These are phyloP conservation scores for Pionites leucogaster DNA, from an alignment of 2,113 vertebrate genomes.

Conservation along the genomic window DNA sequence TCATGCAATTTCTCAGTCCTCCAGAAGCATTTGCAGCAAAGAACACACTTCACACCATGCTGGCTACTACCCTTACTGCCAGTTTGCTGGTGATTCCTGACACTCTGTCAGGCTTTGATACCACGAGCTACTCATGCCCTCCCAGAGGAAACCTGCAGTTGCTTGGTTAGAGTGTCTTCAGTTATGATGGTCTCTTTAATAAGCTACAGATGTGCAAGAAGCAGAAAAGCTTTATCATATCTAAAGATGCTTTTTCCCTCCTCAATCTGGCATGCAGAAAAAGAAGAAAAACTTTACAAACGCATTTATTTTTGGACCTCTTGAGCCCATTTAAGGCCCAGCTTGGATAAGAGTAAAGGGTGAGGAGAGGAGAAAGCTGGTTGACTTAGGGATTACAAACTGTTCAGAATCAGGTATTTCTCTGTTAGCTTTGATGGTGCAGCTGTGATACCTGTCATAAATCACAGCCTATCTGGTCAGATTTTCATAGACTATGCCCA, in stretches of 20 bases:
- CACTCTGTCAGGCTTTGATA: background rate
- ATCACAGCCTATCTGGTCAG: background rate
- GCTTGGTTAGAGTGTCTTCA: conserved; percentile 22
- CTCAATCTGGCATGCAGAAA: background rate
- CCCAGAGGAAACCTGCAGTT: conserved; percentile 25
- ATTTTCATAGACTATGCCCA: background rate
- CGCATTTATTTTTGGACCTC: background rate
- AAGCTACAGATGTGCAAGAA: conserved; percentile 66
- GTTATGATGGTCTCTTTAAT: conserved; percentile 30
- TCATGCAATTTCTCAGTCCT: background rate
- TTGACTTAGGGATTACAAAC: background rate
- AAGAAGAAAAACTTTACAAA: background rate
- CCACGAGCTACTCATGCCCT: background rate
- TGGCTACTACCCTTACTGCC: background rate
- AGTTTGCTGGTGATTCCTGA: background rate
- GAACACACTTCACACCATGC: background rate
- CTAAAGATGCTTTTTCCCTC: background rate
- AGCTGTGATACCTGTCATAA: background rate
- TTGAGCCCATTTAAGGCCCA: background rate
- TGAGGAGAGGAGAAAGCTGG: background rate
- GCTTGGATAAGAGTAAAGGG: background rate
- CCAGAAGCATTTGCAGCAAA: background rate
- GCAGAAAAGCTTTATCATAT: conserved; percentile 60
- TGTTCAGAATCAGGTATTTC: background rate
- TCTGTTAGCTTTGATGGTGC: background rate